phyloP scores from a whole-genome alignment of 2,113 vertebrate genomes.

The Corythornis madagascariensis region DNA sequence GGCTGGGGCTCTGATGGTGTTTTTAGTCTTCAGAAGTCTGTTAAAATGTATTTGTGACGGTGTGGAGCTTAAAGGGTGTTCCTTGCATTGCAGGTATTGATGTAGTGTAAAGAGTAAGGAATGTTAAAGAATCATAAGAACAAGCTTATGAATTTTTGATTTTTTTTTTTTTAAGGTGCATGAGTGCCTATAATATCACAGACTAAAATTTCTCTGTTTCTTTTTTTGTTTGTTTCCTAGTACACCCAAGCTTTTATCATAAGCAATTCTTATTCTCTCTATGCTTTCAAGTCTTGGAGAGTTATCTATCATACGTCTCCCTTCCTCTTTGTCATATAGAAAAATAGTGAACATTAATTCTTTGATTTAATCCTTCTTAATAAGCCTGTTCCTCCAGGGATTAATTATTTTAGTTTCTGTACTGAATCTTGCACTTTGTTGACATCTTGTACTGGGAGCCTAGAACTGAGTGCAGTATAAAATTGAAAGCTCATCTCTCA shows the following conservation, averaged over 20 bases:
- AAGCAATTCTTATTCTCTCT: constrained; percentile 1
- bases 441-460: constrained; percentile 59
- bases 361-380: constrained; percentile 72
- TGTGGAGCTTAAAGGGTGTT: neutral
- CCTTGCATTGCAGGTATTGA: neutral
- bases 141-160: neutral
- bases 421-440: constrained; percentile 67
- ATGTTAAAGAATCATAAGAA: neutral
- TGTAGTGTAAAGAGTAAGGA: neutral
- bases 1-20: neutral
- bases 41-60: neutral
- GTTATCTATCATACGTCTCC: constrained; percentile 48
- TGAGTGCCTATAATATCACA: neutral
- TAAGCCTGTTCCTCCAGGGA: constrained; percentile 66
- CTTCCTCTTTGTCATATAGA: constrained; percentile 49
- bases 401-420: constrained; percentile 69
- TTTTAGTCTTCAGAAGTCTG: neutral
- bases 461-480: constrained; percentile 5
- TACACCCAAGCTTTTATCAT: neutral
- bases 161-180: neutral
- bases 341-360: constrained; percentile 51
- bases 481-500: constrained; percentile 58
- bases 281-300: constrained; percentile 9
- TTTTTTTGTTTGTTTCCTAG: neutral
- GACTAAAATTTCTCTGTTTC: neutral